phyloP scores from a whole-genome alignment of 2,113 vertebrate genomes.

The Mormyrus lacerda region DNA sequence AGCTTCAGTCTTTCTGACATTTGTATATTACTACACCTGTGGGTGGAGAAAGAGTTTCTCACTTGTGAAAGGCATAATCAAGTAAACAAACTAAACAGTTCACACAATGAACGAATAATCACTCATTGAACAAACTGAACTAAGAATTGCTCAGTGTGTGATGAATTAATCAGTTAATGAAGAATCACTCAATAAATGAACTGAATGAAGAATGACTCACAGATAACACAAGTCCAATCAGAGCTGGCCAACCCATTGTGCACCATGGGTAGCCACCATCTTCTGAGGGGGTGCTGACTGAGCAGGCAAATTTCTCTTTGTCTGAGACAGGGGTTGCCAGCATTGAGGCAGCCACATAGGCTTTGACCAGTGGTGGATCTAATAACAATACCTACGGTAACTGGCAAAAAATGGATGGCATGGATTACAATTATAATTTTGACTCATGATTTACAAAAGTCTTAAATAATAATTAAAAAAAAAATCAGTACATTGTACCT shows the following conservation, averaged over 20 bases:
- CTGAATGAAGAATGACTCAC: background rate
- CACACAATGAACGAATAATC: too few relatives aligned
- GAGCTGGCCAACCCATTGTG: background rate
- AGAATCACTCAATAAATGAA: background rate
- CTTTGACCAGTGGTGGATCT: background rate
- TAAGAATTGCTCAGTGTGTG: too few relatives aligned
- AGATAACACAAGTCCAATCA: background rate
- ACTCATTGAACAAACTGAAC: too few relatives aligned
- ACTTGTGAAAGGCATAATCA: too few relatives aligned
- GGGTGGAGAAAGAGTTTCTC: too few relatives aligned
- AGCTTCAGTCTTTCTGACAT: background rate
- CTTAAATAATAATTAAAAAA: background rate
- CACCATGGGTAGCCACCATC: background rate
- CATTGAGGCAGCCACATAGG: background rate
- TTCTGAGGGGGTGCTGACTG: background rate
- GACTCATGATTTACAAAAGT: background rate
- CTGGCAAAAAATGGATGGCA: background rate
- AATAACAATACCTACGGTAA: background rate
- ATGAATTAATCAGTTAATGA: background rate
- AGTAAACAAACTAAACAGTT: too few relatives aligned
- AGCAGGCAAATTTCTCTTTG: background rate
- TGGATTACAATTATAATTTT: background rate
- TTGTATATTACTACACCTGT: background rate
- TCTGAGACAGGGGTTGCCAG: background rate
- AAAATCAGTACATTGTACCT: background rate